Evolutionary conservation across 1,140 invertebrate genomes (phyloP), one percentile per base, ranked within the genome.

Genomic region (Drosophila orosa): DNA sequence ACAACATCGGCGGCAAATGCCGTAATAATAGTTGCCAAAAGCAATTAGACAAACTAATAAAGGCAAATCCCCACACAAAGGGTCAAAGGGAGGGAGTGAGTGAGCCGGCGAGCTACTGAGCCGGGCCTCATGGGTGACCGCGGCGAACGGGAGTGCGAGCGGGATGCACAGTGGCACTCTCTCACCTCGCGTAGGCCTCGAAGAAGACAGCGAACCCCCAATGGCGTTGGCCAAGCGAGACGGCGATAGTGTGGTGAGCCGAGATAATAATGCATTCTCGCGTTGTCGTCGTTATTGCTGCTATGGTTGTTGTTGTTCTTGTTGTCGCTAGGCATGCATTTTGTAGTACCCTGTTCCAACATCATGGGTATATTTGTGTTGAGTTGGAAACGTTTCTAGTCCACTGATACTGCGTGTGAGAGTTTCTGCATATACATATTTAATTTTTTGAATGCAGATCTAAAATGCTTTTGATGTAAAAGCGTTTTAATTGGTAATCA

Each of bases 11-110:
- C 68, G 37, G 47, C 79, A 78, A 78, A 78, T 72, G 65, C 74
- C 73, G 50, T 80, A 87, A 87, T 89, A 87, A 87, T 89, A 89
- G 83, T 87, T 87, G 80, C 83, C 77, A 80, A 86, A 87, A 87
- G 83, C 84, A 87, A 87, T 87, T 87, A 87, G 76, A 87, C 84
- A 87, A 87, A 87, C 84, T 87, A 87, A 89, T 87, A 87, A 87
- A 86, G 82, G 79, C 79, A 77, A 83, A 89, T 73, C 59, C 68
- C 42, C 63, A 80, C 61, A 79, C 65, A 82, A 76, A 79, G 78
- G 80, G 62, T 66, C 45, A 44, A 56, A 37, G 17, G 27, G 25
- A 25, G 27, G 47, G 56, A 33, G 44, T 45, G 44, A 39, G 58
- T 42, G 31, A 52, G 62, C 40, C 47, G 27, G n/a, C 24, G 50